Evolutionary conservation across 2,113 vertebrate species (phyloP).

Genomic region (Lucifuga dentata): DNA sequence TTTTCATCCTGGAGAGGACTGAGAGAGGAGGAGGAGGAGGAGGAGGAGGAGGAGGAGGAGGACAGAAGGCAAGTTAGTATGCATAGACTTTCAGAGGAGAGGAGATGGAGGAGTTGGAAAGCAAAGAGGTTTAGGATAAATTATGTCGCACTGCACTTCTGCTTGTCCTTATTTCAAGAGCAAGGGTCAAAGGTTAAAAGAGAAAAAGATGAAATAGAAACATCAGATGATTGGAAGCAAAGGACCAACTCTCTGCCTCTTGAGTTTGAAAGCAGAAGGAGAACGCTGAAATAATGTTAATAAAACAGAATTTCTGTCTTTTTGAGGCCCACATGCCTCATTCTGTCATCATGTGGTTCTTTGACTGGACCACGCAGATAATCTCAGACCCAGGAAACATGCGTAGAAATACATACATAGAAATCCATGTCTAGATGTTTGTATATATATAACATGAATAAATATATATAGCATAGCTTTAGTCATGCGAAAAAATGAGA

Average conservation of each 20-base stretch:
- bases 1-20: conserved; percentile 60
- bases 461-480: conserved; percentile 83
- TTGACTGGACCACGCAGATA: conserved; percentile 56
- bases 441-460: conserved; percentile 75
- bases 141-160: conserved; percentile 20
- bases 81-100: no score
- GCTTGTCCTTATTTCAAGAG: conserved; percentile 32
- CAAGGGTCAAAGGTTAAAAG: conserved; percentile 19
- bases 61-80: background rate
- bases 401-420: conserved; percentile 37
- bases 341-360: conserved; percentile 53
- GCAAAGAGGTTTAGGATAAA: conserved; percentile 35
- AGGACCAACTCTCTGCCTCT: conserved; percentile 24
- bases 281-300: conserved; percentile 44
- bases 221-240: background rate
- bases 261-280: conserved; percentile 39
- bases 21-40: conserved; percentile 36
- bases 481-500: conserved; percentile 80
- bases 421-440: conserved; percentile 72
- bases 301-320: conserved; percentile 46
- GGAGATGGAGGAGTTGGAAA: background rate
- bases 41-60: conserved; percentile 1
- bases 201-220: conserved; percentile 1
- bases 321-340: conserved; percentile 47
- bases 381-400: conserved; percentile 49